A percentile compares a stretch with the other conserved stretches of the same genome.
phyloP scores from a whole-genome alignment of 1,140 invertebrate genomes.

The Brachionus manjavacas region DNA sequence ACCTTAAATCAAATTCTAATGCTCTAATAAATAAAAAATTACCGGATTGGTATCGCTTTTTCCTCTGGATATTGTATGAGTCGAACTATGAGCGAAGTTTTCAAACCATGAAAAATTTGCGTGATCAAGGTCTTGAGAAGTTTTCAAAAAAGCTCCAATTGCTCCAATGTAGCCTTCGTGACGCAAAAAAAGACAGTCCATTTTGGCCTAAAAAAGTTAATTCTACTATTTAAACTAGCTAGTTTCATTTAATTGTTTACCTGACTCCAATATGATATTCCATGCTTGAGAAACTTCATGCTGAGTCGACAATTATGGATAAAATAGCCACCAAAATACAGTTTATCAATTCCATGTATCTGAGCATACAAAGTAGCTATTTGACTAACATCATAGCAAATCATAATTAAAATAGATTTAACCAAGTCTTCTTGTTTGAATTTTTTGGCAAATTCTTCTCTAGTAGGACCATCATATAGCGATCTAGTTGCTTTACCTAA shows the following conservation, averaged over 20 bases:
- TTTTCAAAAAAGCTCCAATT: slow-evolving; percentile 58
- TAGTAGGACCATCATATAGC: slow-evolving; percentile 69
- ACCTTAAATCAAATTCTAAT: no score
- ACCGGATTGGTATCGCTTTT: slow-evolving; percentile 19
- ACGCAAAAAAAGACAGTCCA: slow-evolving; percentile 90
- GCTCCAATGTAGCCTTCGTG: slow-evolving; percentile 65
- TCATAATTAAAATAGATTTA: slow-evolving; percentile 89
- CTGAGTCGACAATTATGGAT: slow-evolving; percentile 91
- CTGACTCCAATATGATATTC: slow-evolving; percentile 94
- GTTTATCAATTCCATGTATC: slow-evolving; percentile 64
- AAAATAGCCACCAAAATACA: slow-evolving; percentile 97
- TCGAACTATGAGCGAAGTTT: slow-evolving; percentile 71
- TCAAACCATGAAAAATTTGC: slow-evolving; percentile 65
- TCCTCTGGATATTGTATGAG: slow-evolving; percentile 60
- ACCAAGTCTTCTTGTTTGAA: slow-evolving; percentile 84
- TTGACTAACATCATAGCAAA: slow-evolving; percentile 97
- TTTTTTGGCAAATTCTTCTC: slow-evolving; percentile 70
- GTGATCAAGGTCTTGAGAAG: slow-evolving; percentile 62
- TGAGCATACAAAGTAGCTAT: slow-evolving; percentile 88
- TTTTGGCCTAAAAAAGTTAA: slow-evolving; percentile 67
- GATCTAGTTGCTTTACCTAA: slow-evolving; percentile 74
- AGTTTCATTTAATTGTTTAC: slow-evolving; percentile 46
- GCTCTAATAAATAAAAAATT: neutral
- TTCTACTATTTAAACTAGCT: neutral
- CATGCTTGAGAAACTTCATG: slow-evolving; percentile 90